These are phyloP conservation scores for Drosophila yakuba DNA, from an alignment of 1,140 invertebrate genomes.

Conservation along the genomic window DNA sequence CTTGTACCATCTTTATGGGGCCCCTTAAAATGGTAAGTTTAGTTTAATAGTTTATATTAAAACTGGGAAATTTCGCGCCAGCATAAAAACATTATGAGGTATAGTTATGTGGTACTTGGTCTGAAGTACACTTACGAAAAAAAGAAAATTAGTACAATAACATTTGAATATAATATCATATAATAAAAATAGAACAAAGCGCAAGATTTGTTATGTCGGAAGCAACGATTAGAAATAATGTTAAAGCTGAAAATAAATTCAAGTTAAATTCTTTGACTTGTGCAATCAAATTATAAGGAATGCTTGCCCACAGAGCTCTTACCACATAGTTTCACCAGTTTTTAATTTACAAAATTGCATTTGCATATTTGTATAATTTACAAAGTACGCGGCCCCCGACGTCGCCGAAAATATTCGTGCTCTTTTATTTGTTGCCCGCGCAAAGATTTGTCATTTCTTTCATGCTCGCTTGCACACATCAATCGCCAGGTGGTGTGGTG, in stretches of 20 bases:
- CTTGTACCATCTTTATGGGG: not conserved
- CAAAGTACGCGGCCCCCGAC: conserved; percentile 41
- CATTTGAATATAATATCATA: too few species aligned
- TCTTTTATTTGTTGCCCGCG: conserved; percentile 39
- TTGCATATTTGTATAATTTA: conserved; percentile 66
- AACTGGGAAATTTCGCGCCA: not conserved
- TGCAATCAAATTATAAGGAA: conserved; percentile 23
- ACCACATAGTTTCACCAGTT: conserved; percentile 36
- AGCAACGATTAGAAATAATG: conserved; percentile 1
- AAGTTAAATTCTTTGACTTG: conserved; percentile 2
- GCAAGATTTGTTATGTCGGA: too few species aligned
- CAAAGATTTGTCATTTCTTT: conserved; percentile 79
- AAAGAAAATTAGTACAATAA: not conserved
- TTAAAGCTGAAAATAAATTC: not conserved
- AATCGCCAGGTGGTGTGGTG: conserved; percentile 68
- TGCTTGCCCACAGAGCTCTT: conserved; percentile 1
- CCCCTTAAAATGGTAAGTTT: not conserved
- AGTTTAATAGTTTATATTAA: not conserved
- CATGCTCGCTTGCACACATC: conserved; percentile 82
- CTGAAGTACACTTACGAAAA: not conserved
- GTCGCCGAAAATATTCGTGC: conserved; percentile 61
- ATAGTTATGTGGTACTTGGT: too few species aligned
- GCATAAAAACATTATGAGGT: not conserved
- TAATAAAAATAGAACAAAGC: too few species aligned
- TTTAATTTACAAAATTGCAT: conserved; percentile 59